Conservation (phyloP, 2,888 invertebrate genomes). For the Netelia melanura region DNA sequence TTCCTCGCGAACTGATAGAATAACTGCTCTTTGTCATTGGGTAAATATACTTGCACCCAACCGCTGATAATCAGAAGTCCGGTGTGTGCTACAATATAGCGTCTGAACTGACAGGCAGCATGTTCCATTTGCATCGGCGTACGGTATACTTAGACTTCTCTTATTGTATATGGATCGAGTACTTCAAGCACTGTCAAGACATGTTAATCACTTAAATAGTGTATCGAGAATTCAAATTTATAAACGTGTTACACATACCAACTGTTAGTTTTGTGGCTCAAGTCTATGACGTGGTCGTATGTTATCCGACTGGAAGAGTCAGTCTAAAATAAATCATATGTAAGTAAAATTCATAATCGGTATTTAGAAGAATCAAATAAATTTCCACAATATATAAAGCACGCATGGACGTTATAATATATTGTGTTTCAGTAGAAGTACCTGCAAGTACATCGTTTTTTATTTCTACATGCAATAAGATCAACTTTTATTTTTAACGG, state of each 20-base stretch:
- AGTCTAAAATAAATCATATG: no score
- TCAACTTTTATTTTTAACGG: neutral
- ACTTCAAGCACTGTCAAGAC: no score
- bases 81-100: neutral
- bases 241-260: no score
- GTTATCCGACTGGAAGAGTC: no score
- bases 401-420: neutral
- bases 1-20: neutral
- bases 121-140: neutral
- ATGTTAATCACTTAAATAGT: no score
- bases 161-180: no score
- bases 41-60: slow-evolving; percentile 32
- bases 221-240: no score
- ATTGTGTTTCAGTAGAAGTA: no score
- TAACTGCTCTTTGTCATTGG: slow-evolving; percentile 18
- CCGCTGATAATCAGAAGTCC: neutral
- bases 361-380: no score
- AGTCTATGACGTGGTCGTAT: no score
- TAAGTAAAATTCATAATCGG: no score
- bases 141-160: neutral
- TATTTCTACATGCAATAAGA: neutral
- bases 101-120: neutral
- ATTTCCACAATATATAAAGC: neutral
- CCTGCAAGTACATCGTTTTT: neutral
- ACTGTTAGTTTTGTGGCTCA: no score